Conservation (phyloP, 2,113 vertebrate species). For the Dipodomys ordii region DNA sequence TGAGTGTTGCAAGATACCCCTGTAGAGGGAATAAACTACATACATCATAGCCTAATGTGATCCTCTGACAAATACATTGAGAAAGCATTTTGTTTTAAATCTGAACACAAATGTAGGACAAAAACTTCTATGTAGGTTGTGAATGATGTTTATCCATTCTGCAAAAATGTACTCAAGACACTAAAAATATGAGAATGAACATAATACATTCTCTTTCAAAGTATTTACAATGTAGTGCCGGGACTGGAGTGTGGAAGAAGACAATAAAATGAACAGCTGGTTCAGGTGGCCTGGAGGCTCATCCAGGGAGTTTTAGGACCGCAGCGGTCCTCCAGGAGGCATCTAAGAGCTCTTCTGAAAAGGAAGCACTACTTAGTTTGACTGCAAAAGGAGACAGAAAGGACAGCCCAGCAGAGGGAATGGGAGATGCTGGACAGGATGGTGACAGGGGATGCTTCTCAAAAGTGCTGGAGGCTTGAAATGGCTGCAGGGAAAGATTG, state of each 20-base stretch:
- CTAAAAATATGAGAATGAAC: constrained; percentile 2
- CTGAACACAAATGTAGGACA: background rate
- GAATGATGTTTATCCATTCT: constrained; percentile 52
- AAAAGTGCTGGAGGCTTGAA: background rate
- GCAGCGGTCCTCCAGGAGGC: constrained; percentile 5
- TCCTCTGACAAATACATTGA: constrained; percentile 37
- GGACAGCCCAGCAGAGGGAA: constrained; percentile 23
- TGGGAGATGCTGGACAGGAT: background rate
- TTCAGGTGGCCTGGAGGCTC: background rate
- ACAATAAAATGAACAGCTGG: background rate
- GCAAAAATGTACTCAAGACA: constrained; percentile 30
- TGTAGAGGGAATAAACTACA: constrained; percentile 10
- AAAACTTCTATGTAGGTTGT: background rate
- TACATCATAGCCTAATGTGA: background rate
- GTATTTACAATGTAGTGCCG: constrained; percentile 28
- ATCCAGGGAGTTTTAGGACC: background rate
- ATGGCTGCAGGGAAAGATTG: background rate
- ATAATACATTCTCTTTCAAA: constrained; percentile 51
- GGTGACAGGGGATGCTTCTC: background rate
- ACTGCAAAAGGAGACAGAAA: background rate
- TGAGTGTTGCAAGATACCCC: background rate
- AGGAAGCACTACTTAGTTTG: background rate
- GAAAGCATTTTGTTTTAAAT: constrained; percentile 51
- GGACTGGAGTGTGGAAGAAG: background rate
- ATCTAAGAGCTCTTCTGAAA: constrained; percentile 34